phyloP scores from a whole-genome alignment of 2,888 invertebrate genomes.

The Arrhopalites spinosus region DNA sequence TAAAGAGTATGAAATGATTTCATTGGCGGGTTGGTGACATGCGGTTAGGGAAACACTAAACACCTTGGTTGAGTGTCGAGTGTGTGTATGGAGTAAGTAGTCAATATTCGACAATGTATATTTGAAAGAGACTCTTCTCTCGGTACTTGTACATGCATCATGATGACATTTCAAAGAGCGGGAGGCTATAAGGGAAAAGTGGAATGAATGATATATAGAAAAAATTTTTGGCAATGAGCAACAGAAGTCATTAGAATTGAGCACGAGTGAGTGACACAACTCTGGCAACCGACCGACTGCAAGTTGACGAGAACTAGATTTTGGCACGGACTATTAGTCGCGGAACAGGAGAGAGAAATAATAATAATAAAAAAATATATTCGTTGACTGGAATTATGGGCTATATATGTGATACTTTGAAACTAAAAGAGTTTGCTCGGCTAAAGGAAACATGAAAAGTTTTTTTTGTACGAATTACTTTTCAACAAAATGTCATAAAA shows the following conservation, averaged over 20 bases:
- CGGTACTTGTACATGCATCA: too few species aligned
- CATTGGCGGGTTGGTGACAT: constrained; percentile 10
- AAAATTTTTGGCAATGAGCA: constrained; percentile 34
- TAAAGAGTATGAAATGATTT: background rate
- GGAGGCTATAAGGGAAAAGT: background rate
- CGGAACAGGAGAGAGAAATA: background rate
- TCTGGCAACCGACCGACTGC: constrained; percentile 35
- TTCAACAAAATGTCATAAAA: too few species aligned
- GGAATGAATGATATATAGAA: constrained; percentile 8
- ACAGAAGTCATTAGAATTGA: constrained; percentile 40
- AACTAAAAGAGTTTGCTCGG: background rate
- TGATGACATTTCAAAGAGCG: constrained; percentile 6
- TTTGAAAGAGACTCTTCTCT: background rate
- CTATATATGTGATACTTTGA: background rate
- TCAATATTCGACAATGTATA: background rate
- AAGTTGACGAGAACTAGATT: constrained; percentile 42
- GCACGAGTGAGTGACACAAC: constrained; percentile 38
- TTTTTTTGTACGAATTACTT: too few species aligned
- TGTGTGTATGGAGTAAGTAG: background rate
- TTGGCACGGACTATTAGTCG: constrained; percentile 39
- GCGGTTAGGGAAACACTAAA: background rate
- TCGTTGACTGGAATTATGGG: background rate
- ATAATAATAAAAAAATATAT: background rate
- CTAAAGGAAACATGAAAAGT: background rate
- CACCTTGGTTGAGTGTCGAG: constrained; percentile 6